Evolutionary conservation across 2,888 invertebrate genomes (phyloP).

Genomic region (Dyspetes luteomarginatus): DNA sequence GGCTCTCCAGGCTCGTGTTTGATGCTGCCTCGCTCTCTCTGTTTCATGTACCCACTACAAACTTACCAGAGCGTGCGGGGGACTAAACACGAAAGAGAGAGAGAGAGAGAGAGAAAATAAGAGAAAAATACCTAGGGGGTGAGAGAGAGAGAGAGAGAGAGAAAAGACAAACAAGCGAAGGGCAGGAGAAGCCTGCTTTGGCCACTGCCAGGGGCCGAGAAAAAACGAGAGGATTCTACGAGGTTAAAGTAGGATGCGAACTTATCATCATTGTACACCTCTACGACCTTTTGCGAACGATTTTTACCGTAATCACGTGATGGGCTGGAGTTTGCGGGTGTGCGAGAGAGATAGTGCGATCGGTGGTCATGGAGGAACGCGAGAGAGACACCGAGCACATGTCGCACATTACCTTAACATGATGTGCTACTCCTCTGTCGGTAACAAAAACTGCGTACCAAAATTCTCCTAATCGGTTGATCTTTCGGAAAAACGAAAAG

Average conservation of each 20-base stretch:
- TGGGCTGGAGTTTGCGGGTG: too few species aligned
- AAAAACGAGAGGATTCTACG: background rate
- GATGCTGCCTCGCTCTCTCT: background rate
- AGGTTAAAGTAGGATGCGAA: conserved; percentile 51
- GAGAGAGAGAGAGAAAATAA: conserved; percentile 22
- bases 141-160: conserved; percentile 41
- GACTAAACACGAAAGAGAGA: conserved; percentile 7
- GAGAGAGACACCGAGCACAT: too few species aligned
- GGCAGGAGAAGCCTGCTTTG: conserved; percentile 56
- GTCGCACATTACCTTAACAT: too few species aligned
- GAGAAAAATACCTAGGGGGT: conserved; percentile 34
- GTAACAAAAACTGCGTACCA: too few species aligned
- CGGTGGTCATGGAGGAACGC: too few species aligned
- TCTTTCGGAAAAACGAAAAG: too few species aligned
- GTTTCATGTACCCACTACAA: background rate
- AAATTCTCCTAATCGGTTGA: too few species aligned
- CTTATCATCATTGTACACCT: conserved; percentile 43
- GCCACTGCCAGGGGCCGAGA: conserved; percentile 29
- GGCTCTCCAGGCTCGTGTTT: background rate
- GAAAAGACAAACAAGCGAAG: conserved; percentile 56
- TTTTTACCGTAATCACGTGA: too few species aligned
- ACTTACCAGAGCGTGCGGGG: background rate
- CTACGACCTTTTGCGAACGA: conserved; percentile 13
- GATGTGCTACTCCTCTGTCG: too few species aligned
- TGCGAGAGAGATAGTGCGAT: too few species aligned